A percentile compares a stretch with the other conserved stretches of the same genome.
Evolutionary conservation across 2,113 vertebrate species (phyloP).

Genomic region (Rhinolophus ferrumequinum): DNA sequence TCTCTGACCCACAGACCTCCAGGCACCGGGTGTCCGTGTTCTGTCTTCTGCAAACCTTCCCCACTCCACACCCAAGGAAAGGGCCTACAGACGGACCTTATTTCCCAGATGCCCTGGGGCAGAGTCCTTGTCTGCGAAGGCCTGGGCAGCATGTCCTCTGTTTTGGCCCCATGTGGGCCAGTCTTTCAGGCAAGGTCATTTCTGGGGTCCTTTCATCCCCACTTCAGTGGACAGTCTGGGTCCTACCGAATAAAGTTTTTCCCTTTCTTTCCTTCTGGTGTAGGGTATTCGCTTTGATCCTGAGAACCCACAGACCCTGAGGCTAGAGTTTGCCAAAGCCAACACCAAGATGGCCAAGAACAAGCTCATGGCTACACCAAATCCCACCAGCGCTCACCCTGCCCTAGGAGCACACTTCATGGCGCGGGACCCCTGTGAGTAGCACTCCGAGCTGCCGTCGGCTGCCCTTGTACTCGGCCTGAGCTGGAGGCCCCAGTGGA

Average conservation of each 20-base stretch:
- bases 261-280: constrained; percentile 43
- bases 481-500: not conserved
- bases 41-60: not conserved
- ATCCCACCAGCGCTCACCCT: constrained; percentile 97
- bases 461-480: not conserved
- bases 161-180: not conserved
- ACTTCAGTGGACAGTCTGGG: not conserved
- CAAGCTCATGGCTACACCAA: constrained; percentile 99
- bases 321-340: constrained; percentile 99
- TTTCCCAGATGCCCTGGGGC: not conserved
- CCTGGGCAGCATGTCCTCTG: not conserved
- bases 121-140: not conserved
- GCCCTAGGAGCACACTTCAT: constrained; percentile 99
- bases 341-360: constrained; percentile 99
- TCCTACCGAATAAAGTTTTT: not conserved
- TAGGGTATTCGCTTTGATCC: constrained; percentile 99
- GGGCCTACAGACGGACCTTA: not conserved
- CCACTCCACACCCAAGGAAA: accelerated
- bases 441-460: not conserved
- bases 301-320: constrained; percentile 98
- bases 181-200: not conserved
- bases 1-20: not conserved
- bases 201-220: not conserved
- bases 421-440: constrained; percentile 99
- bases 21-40: not conserved